A percentile compares a stretch with the other conserved stretches of the same genome.
Evolutionary conservation across 2,113 vertebrate genomes (phyloP).

Genomic region (Tyto alba): DNA sequence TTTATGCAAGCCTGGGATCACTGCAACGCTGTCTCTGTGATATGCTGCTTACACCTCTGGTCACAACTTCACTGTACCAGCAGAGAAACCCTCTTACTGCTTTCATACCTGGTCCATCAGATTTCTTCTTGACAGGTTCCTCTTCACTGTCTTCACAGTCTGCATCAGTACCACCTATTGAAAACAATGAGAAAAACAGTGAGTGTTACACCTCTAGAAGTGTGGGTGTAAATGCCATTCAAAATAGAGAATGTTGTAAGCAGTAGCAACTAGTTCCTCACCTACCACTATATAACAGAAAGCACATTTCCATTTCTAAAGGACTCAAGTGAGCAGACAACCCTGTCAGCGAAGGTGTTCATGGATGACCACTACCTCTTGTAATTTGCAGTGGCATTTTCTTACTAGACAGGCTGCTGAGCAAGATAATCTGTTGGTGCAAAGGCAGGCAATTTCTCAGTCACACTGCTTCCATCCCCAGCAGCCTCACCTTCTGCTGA

Average conservation of each 20-base stretch:
- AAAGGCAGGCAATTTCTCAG: background rate
- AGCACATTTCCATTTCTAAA: background rate
- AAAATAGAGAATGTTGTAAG: background rate
- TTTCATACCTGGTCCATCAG: constrained; percentile 78
- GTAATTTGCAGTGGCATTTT: background rate
- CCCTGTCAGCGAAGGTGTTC: background rate
- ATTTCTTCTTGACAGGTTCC: constrained; percentile 76
- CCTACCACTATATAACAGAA: background rate
- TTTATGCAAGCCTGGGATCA: background rate
- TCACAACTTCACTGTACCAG: background rate
- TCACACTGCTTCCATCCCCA: background rate
- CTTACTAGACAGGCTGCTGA: background rate
- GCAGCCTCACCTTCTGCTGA: background rate
- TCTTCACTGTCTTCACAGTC: constrained; percentile 74
- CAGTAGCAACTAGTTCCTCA: background rate
- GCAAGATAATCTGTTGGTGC: background rate
- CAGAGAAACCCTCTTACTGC: background rate
- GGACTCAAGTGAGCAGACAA: background rate
- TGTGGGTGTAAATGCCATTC: background rate
- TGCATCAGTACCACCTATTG: constrained; percentile 58
- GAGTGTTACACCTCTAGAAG: background rate
- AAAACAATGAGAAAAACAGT: background rate
- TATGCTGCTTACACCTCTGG: background rate
- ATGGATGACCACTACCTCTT: background rate
- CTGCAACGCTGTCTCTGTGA: background rate